Percentiles rank a stretch among this genome's conserved stretches.
These are phyloP conservation scores for Hyppa rectilinea DNA, from an alignment of 2,888 invertebrate genomes.

Conservation along the genomic window DNA sequence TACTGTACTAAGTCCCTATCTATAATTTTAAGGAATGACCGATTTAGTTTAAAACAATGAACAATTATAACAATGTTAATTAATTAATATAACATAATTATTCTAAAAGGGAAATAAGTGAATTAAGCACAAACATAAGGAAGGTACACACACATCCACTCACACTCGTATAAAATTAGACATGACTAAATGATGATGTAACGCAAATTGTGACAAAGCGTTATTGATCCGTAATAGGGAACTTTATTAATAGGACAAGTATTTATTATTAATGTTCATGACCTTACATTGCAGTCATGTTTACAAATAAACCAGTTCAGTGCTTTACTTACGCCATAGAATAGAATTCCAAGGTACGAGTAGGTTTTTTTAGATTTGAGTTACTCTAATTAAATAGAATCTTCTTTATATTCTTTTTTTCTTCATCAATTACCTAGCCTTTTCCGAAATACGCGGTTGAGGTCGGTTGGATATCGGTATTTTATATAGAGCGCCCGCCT, in stretches of 20 bases:
- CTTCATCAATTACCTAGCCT: too few relatives aligned
- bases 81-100: not conserved
- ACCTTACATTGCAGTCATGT: not conserved
- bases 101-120: slow-evolving; percentile 13
- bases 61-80: not conserved
- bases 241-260: slow-evolving; percentile 29
- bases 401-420: too few relatives aligned
- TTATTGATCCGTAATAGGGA: slow-evolving; percentile 44
- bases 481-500: too few relatives aligned
- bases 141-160: not conserved
- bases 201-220: slow-evolving; percentile 24
- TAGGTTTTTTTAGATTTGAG: too few relatives aligned
- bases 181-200: slow-evolving; percentile 48
- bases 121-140: slow-evolving; percentile 13
- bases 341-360: too few relatives aligned
- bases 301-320: slow-evolving; percentile 1
- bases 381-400: too few relatives aligned
- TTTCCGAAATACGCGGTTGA: too few relatives aligned
- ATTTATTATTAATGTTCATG: slow-evolving; percentile 7
- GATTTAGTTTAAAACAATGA: not conserved
- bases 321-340: too few relatives aligned
- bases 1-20: too few relatives aligned
- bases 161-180: slow-evolving; percentile 40
- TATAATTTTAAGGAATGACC: too few relatives aligned
- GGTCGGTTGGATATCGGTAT: too few relatives aligned